A percentile compares a stretch with the other conserved stretches of the same genome.
Evolutionary conservation across 53 echinoderm and acorn worm species (phyloP).

Genomic region (Holothuria scabra): DNA sequence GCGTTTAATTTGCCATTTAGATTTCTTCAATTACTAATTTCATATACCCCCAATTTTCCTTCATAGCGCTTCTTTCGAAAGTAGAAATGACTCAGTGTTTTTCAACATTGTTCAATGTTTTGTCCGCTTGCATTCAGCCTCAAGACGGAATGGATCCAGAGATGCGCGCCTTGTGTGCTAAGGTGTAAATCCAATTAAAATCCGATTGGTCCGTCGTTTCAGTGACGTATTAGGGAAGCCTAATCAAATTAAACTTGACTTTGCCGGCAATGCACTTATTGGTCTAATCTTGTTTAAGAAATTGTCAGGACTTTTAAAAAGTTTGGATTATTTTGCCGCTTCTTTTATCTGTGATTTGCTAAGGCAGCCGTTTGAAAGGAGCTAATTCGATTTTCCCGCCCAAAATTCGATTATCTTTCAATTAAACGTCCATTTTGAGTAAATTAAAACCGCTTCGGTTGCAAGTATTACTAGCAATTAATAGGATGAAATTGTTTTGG

Average conservation of each 20-base stretch:
- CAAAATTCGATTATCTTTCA: slow-evolving; percentile 43
- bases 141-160: too few species aligned
- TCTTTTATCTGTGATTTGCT: slow-evolving; percentile 44
- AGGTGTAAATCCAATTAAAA: slow-evolving; percentile 36
- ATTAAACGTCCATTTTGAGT: slow-evolving; percentile 46
- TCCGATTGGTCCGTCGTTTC: slow-evolving; percentile 10
- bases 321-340: slow-evolving; percentile 40
- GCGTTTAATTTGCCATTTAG: too few species aligned
- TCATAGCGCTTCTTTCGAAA: too few species aligned
- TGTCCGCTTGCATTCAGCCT: too few species aligned
- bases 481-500: slow-evolving; percentile 39
- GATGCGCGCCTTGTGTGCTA: too few species aligned
- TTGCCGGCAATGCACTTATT: slow-evolving; percentile 34
- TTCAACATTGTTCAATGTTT: too few species aligned
- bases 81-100: too few species aligned
- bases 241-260: slow-evolving; percentile 45
- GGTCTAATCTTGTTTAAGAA: slow-evolving; percentile 34
- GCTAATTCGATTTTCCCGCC: slow-evolving; percentile 51
- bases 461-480: slow-evolving; percentile 41
- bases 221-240: slow-evolving; percentile 16
- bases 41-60: too few species aligned
- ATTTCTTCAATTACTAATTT: too few species aligned
- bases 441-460: slow-evolving; percentile 41
- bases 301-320: slow-evolving; percentile 33
- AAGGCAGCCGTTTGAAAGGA: slow-evolving; percentile 45